Conservation (phyloP, 2,888 invertebrate genomes). For the Metopia argyrocephala region DNA sequence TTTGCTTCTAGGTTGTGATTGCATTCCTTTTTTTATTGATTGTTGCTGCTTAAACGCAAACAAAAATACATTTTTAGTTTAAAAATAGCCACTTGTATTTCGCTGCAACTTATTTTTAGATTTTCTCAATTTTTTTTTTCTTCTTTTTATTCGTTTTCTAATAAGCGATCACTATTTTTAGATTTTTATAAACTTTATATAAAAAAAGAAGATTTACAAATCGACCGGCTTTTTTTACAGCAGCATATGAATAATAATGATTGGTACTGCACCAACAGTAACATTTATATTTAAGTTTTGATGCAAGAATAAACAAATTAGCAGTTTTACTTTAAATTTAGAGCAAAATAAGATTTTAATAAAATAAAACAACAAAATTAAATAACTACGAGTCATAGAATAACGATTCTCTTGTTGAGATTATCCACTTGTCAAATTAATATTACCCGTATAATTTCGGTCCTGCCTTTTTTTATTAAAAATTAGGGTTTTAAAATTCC, state of each 20-base stretch:
- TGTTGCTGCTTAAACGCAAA: background rate
- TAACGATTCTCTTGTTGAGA: too few relatives aligned
- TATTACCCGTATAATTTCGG: too few relatives aligned
- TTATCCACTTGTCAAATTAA: too few relatives aligned
- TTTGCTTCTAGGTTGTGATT: constrained; percentile 15
- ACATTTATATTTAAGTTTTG: constrained; percentile 1
- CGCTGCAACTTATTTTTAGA: constrained; percentile 50
- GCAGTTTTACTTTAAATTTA: background rate
- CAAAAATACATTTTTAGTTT: constrained; percentile 2
- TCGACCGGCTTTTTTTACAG: constrained; percentile 20
- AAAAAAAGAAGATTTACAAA: background rate
- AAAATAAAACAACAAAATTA: background rate
- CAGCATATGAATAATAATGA: background rate
- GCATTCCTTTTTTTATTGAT: background rate
- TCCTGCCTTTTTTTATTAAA: constrained; percentile 45
- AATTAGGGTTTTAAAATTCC: too few relatives aligned
- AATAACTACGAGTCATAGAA: background rate
- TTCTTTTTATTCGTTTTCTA: constrained; percentile 52
- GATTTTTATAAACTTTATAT: constrained; percentile 38
- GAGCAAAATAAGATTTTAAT: background rate
- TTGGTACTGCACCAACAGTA: background rate
- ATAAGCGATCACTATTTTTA: constrained; percentile 65
- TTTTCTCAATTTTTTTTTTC: constrained; percentile 16
- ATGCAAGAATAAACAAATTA: background rate
- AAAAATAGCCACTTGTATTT: constrained; percentile 46